Evolutionary conservation across 1,140 invertebrate genomes (phyloP), one percentile per base, ranked within the genome.

Genomic region (Geopemphigus sp.): DNA sequence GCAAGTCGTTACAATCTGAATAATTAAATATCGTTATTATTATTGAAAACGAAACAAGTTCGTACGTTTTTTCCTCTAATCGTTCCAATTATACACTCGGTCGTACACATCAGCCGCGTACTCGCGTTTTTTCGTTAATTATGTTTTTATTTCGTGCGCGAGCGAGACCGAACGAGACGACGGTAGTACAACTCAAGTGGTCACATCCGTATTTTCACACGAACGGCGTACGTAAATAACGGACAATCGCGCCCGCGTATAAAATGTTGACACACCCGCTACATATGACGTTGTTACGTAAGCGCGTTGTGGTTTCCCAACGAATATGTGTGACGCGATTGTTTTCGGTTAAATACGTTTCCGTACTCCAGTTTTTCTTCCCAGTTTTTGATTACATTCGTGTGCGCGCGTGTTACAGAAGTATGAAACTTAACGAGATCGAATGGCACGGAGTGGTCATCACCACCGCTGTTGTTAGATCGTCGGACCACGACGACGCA

Each of bases 1-100:
- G 22, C 39, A 1, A 14, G n/a, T 26, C 26, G 26, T 78, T 63
- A 78, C n/a, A 45, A 26, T 78, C 22, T 50, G 57, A 78, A 63
- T 78, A 63, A 78, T 76, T 61, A 59, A 61, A 61, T 76, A 19
- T 45, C 61, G n/a, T 47, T 61, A 8, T 68, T 22, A 47, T 47
- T 68, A 50, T 50, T 53, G 10, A 53, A 70, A 29, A 29, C 6
- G 6, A 11, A 14, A 50, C 53, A 53, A 26, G 8, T 6, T 19
- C 8, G 0, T 53, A 70, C 15, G 17, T 39, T 76, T 47, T 29
- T 50, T 24, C 50, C 19, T 19, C 45, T 63, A 50, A 53, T 29
- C 74, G n/a, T 50, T n/a, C 39, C 15, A 63, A 61, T 78, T 26
- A 45, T 39, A 50, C 66, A 10, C 39, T n/a, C 0, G 19, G 70